Evolutionary conservation across 2,113 vertebrate genomes (phyloP), one percentile per base, ranked within the genome.

Genomic region (Hydropotes inermis): DNA sequence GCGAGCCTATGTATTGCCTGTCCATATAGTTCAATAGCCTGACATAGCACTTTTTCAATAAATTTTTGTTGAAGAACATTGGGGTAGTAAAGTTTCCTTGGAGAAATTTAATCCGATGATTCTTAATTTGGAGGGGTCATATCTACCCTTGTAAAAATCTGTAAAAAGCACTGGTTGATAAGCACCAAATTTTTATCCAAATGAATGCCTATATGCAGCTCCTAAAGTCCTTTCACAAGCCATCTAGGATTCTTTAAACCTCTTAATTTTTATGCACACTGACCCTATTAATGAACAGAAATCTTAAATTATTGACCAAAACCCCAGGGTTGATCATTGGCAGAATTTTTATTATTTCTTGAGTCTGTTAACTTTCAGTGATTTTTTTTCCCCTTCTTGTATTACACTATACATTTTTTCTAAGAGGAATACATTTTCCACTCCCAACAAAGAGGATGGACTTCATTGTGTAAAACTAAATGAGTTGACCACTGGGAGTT

Each of bases 291-390:
- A 93, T 96, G 79, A 91, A 91, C n/a, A 87, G 45, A 57, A 97
- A 95, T 55, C 36, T 96, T 74, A 90, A 84, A 43, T 96, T 90
- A 27, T 96, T 96, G 30, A 52, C 74, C 25, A 11, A 95, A 82
- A 84, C 91, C 28, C 67, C 43, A 94, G 47, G 67, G 43, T 10
- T 93, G 27, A 95, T 87, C 30, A 90, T 30, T 95, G 84, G 19
- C 7, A 95, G 47, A 82, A 91, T 30, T 94, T 97, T 96, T 86
- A 96, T 95, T 61, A 96, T 95, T 79, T 96, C 78, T 16, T 15
- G 10, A 96, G 39, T 93, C 86, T 95, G 45, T 95, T 92, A 92
- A 92, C 15, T 89, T 96, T 94, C 57, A 89, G 15, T 78, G 4
- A 57, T 36, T 84, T 82, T 84, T 82, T 57, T 21, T 1, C 0